phyloP scores from a whole-genome alignment of 1,140 invertebrate species.

The Micrasema minimum region DNA sequence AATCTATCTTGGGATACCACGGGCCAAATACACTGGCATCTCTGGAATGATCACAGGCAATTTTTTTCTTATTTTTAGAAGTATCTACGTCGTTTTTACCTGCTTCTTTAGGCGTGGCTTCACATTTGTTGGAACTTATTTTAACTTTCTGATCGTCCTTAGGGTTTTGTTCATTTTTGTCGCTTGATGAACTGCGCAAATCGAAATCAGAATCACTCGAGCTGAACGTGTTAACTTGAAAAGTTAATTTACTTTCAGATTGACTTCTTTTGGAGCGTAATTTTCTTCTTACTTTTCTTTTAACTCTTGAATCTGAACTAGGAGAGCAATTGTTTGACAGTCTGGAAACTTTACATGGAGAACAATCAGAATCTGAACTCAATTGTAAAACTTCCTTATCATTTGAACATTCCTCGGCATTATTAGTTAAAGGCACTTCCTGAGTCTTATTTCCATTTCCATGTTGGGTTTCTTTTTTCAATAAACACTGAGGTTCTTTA shows the following conservation, averaged over 20 bases:
- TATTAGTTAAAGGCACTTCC: conserved; percentile 21
- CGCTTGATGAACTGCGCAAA: conserved; percentile 36
- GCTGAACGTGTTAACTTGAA: conserved; percentile 52
- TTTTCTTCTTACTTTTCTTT: conserved; percentile 22
- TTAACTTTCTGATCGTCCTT: conserved; percentile 7
- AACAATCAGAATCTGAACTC: conserved; percentile 39
- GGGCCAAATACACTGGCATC: conserved; percentile 39
- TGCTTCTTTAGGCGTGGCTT: background rate
- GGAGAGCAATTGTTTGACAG: conserved; percentile 25
- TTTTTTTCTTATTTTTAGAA: conserved; percentile 11
- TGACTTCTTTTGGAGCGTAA: conserved; percentile 17
- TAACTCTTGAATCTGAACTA: conserved; percentile 18
- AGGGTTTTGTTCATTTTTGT: conserved; percentile 13
- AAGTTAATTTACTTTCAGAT: conserved; percentile 15
- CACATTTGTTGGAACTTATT: background rate
- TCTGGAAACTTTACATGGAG: conserved; percentile 23
- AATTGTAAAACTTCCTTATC: conserved; percentile 40
- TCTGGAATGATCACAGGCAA: conserved; percentile 24
- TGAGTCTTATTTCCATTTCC: conserved; percentile 15
- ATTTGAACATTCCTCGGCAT: background rate
- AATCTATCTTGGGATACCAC: conserved; percentile 57
- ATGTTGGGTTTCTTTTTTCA: conserved; percentile 20
- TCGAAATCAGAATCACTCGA: conserved; percentile 57
- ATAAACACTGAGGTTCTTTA: conserved; percentile 21
- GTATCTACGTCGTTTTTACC: conserved; percentile 10